Evolutionary conservation across 2,797 vertebrate genomes (phyloP).

Genomic region (Phalloptychus januarius): DNA sequence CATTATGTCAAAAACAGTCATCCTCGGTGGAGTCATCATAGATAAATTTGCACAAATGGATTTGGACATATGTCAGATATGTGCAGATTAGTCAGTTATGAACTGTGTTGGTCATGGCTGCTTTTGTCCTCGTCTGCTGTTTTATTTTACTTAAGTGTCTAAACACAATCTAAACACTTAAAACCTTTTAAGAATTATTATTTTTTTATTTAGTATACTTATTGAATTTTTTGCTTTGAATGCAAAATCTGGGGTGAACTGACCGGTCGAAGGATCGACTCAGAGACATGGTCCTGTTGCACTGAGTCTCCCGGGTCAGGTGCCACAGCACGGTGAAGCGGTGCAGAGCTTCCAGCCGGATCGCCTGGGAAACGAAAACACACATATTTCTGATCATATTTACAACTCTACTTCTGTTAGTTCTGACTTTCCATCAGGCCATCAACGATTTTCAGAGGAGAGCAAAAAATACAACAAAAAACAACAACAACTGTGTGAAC

Average conservation of each 20-base stretch:
- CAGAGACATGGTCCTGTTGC: slow-evolving; percentile 87
- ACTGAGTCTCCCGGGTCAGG: slow-evolving; percentile 93
- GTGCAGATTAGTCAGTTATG: neutral
- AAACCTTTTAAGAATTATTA: neutral
- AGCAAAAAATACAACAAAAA: neutral
- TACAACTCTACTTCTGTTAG: neutral
- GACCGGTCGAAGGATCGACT: slow-evolving; percentile 96
- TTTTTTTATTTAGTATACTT: neutral
- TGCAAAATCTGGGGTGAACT: slow-evolving; percentile 40
- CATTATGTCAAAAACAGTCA: neutral
- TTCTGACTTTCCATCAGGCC: neutral
- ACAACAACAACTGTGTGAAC: slow-evolving; percentile 60
- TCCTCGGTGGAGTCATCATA: neutral
- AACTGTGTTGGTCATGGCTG: neutral
- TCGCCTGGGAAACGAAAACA: slow-evolving; percentile 63
- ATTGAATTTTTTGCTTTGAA: neutral
- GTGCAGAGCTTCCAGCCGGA: slow-evolving; percentile 91
- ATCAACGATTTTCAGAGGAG: neutral
- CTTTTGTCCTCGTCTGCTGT: neutral
- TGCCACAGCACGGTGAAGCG: slow-evolving; percentile 97
- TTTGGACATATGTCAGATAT: neutral
- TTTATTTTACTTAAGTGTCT: neutral
- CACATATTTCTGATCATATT: slow-evolving; percentile 19
- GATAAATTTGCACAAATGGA: neutral
- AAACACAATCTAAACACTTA: neutral